A percentile compares a stretch with the other conserved stretches of the same genome.
Conservation (phyloP, 2,888 invertebrate genomes). For the Fragum sueziense region DNA sequence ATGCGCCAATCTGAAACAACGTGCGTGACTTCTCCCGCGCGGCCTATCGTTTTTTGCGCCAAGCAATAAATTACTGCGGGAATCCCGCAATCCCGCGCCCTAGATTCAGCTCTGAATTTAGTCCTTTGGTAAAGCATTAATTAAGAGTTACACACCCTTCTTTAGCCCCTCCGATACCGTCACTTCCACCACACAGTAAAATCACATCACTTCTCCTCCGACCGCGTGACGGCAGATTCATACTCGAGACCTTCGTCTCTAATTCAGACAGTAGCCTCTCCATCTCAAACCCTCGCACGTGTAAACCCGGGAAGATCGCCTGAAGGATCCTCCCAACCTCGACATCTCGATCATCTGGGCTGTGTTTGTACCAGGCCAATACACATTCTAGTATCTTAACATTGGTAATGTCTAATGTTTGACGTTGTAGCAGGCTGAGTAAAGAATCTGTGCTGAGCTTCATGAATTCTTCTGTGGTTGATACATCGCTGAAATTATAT, state of each 20-base stretch:
- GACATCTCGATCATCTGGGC: conserved; percentile 85
- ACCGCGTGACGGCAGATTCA: neutral
- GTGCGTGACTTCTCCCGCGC: no score
- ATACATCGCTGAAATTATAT: conserved; percentile 85
- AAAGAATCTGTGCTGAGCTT: conserved; percentile 89
- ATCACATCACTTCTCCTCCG: neutral
- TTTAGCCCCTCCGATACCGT: no score
- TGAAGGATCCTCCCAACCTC: conserved; percentile 87
- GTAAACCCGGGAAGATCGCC: conserved; percentile 22
- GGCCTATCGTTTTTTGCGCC: no score
- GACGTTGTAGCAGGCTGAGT: conserved; percentile 89
- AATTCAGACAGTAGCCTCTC: neutral
- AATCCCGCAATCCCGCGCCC: no score
- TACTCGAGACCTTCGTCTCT: no score
- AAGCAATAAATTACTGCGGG: no score
- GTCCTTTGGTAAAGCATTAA: neutral
- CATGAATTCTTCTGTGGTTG: conserved; percentile 91
- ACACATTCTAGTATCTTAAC: conserved; percentile 92
- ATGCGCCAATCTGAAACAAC: no score
- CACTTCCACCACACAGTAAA: neutral
- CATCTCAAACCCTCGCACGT: conserved; percentile 25
- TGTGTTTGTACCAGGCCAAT: conserved; percentile 92
- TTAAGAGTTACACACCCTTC: no score
- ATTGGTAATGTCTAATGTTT: conserved; percentile 94
- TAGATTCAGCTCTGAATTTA: no score